Conservation (phyloP, 2,797 vertebrate genomes). For the Anguilla pacifica region DNA sequence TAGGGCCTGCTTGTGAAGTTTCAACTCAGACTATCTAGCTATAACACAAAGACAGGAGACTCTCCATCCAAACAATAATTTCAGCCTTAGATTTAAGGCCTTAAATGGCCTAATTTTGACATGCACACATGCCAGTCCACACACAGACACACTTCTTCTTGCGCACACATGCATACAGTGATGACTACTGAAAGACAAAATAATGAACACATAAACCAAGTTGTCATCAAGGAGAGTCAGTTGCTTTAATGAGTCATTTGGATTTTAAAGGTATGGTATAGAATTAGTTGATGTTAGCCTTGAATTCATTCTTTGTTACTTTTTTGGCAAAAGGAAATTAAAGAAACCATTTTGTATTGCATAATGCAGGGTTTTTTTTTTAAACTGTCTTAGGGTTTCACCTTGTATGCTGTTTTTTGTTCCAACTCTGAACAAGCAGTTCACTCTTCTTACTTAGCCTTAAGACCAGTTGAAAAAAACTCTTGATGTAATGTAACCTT, state of each 20-base stretch:
- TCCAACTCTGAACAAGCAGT: too few relatives aligned
- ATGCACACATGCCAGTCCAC: background rate
- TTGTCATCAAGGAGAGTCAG: background rate
- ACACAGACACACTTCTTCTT: background rate
- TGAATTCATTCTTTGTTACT: background rate
- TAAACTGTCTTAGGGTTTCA: background rate
- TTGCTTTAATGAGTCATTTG: background rate
- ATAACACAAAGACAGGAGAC: too few relatives aligned
- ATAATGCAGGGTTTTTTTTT: background rate
- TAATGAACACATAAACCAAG: background rate
- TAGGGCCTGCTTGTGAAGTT: too few relatives aligned
- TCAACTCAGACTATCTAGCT: too few relatives aligned
- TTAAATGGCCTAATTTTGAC: too few relatives aligned
- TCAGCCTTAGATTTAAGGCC: too few relatives aligned
- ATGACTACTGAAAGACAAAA: background rate
- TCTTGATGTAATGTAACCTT: background rate
- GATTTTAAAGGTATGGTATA: background rate
- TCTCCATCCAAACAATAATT: too few relatives aligned
- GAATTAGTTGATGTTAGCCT: background rate
- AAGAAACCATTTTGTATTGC: background rate
- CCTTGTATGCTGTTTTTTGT: too few relatives aligned
- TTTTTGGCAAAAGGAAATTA: conserved; percentile 7
- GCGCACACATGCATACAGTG: background rate
- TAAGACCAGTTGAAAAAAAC: background rate
- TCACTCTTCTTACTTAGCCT: background rate